Conservation (phyloP, 2,888 invertebrate species). For the Chydorus sphaericus region DNA sequence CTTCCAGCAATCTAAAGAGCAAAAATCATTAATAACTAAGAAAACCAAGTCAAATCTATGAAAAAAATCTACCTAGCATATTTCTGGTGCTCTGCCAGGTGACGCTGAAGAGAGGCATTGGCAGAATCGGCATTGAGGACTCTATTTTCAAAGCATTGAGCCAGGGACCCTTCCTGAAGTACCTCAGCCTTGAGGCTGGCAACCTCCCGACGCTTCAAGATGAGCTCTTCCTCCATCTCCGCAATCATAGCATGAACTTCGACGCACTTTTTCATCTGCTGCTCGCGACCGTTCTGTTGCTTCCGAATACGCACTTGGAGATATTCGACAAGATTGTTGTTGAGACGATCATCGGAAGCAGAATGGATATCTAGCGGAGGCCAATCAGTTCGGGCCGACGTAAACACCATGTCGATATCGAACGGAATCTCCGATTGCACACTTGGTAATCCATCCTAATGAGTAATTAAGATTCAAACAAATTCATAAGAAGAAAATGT, state of each 20-base stretch:
- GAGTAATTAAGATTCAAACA: slow-evolving; percentile 10
- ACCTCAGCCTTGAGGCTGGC: slow-evolving; percentile 46
- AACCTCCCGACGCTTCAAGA: slow-evolving; percentile 50
- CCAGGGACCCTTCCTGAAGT: slow-evolving; percentile 41
- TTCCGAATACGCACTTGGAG: slow-evolving; percentile 16
- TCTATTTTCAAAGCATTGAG: slow-evolving; percentile 24
- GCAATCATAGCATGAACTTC: slow-evolving; percentile 20
- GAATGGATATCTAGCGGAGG: slow-evolving; percentile 52
- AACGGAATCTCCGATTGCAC: slow-evolving; percentile 3
- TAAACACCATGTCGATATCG: slow-evolving; percentile 26
- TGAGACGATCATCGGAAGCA: slow-evolving; percentile 46
- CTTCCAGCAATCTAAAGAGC: slow-evolving; percentile 15
- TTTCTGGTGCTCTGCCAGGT: slow-evolving; percentile 28
- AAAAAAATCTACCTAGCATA: slow-evolving; percentile 31
- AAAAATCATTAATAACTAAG: neutral
- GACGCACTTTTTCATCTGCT: slow-evolving; percentile 3
- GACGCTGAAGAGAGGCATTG: slow-evolving; percentile 23
- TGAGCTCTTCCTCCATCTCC: slow-evolving; percentile 53
- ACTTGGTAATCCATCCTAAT: slow-evolving; percentile 17
- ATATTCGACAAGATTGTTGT: slow-evolving; percentile 35
- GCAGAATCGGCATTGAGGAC: slow-evolving; percentile 26
- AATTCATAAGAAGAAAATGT: neutral
- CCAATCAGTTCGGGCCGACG: slow-evolving; percentile 31
- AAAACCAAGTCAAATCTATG: neutral
- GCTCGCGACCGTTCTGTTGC: neutral